These are phyloP conservation scores for Phylloscopus trochiloides DNA, from an alignment of 2,113 vertebrate genomes.

Conservation along the genomic window DNA sequence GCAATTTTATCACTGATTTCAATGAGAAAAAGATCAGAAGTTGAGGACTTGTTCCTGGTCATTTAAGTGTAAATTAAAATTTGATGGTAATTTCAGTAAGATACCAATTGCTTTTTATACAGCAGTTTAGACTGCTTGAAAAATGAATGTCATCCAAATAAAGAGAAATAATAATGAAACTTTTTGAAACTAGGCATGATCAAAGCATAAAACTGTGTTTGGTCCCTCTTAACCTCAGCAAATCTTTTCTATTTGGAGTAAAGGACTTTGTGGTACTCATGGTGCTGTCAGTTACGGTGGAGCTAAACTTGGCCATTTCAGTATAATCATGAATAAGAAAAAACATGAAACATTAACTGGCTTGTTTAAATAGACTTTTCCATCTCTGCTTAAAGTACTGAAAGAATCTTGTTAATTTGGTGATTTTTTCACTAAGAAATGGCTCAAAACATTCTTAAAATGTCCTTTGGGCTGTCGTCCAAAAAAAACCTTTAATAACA, in stretches of 20 bases:
- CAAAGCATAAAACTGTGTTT: neutral
- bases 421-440: neutral
- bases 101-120: neutral
- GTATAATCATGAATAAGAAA: neutral
- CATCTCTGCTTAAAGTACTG: neutral
- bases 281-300: neutral
- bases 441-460: slow-evolving; percentile 27
- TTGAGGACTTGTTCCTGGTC: neutral
- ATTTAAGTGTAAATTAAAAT: neutral
- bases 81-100: neutral
- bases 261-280: neutral
- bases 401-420: neutral
- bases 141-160: neutral
- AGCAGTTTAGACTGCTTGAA: neutral
- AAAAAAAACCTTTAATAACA: slow-evolving; percentile 23
- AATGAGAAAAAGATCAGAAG: neutral
- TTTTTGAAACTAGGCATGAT: neutral
- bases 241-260: neutral
- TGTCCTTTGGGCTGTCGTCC: neutral
- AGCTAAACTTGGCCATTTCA: neutral
- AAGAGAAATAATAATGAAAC: neutral
- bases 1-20: neutral
- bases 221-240: neutral
- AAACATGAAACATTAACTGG: neutral
- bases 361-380: slow-evolving; percentile 12